phyloP scores from a whole-genome alignment of 2,888 invertebrate species.

The Drosophila subsilvestris region DNA sequence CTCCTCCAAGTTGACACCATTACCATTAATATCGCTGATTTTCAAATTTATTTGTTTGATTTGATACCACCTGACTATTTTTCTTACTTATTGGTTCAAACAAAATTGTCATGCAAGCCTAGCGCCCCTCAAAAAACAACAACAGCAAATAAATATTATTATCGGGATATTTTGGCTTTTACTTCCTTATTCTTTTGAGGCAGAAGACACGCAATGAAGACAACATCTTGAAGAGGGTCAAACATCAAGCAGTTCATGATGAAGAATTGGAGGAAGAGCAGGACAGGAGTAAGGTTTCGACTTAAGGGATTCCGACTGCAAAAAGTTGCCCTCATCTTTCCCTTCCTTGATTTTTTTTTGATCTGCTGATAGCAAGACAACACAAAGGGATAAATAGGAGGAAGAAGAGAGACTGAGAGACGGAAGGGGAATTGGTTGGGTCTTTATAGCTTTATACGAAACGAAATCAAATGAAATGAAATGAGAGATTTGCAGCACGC shows the following conservation, averaged over 20 bases:
- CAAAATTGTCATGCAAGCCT: conserved; percentile 57
- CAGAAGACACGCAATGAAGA: conserved; percentile 73
- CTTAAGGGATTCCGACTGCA: conserved; percentile 36
- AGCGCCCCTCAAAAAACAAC: conserved; percentile 47
- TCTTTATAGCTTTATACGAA: conserved; percentile 69
- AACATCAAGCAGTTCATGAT: conserved; percentile 66
- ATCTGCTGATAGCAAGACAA: conserved; percentile 66
- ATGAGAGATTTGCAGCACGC: conserved; percentile 72
- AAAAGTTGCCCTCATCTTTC: conserved; percentile 68
- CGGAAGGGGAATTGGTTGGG: conserved; percentile 3
- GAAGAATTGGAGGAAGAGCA: conserved; percentile 34
- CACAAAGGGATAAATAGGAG: conserved; percentile 17
- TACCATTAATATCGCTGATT: background rate
- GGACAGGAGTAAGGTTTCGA: conserved; percentile 21
- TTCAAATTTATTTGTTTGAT: background rate
- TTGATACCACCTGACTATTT: background rate
- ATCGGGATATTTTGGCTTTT: conserved; percentile 66
- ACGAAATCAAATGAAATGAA: conserved; percentile 60
- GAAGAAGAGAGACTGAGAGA: background rate
- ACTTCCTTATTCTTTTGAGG: conserved; percentile 64
- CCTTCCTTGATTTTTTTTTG: conserved; percentile 39
- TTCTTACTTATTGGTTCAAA: conserved; percentile 5
- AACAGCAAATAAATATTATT: conserved; percentile 72
- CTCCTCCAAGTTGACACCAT: background rate
- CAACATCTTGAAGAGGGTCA: conserved; percentile 81